Conservation (phyloP, 1,140 invertebrate species). For the Eciton burchellii region DNA sequence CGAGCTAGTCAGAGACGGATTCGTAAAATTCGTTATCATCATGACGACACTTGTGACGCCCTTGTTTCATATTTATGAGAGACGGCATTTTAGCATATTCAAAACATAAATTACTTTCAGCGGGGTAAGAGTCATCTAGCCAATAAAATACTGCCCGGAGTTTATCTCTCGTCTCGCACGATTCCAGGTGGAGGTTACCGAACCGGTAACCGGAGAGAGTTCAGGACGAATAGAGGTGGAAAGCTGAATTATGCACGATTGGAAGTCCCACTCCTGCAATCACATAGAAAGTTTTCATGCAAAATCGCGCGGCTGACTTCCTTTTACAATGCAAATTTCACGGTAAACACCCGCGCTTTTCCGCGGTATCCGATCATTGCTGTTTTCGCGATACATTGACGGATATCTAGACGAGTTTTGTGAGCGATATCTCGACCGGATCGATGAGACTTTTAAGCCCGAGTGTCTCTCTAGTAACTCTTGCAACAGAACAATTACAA, state of each 20-base stretch:
- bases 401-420: constrained; percentile 55
- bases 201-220: constrained; percentile 3
- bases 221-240: constrained; percentile 31
- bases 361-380: constrained; percentile 55
- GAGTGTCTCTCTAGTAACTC: neutral
- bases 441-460: constrained; percentile 36
- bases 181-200: constrained; percentile 9
- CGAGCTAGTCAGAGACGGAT: constrained; percentile 37
- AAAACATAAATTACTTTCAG: constrained; percentile 82
- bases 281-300: constrained; percentile 62
- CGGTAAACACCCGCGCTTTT: constrained; percentile 61
- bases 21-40: constrained; percentile 81
- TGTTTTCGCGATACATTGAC: constrained; percentile 34
- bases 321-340: constrained; percentile 75
- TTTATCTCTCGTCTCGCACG: constrained; percentile 75
- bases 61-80: constrained; percentile 82
- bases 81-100: constrained; percentile 82
- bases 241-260: constrained; percentile 75
- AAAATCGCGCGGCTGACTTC: constrained; percentile 67
- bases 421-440: neutral
- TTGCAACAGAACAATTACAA: neutral
- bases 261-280: constrained; percentile 51
- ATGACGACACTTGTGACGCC: constrained; percentile 58
- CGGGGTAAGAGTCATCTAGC: constrained; percentile 80
- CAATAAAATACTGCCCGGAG: constrained; percentile 81